Conservation (phyloP, 2,113 vertebrate species). For the Thymallus thymallus region DNA sequence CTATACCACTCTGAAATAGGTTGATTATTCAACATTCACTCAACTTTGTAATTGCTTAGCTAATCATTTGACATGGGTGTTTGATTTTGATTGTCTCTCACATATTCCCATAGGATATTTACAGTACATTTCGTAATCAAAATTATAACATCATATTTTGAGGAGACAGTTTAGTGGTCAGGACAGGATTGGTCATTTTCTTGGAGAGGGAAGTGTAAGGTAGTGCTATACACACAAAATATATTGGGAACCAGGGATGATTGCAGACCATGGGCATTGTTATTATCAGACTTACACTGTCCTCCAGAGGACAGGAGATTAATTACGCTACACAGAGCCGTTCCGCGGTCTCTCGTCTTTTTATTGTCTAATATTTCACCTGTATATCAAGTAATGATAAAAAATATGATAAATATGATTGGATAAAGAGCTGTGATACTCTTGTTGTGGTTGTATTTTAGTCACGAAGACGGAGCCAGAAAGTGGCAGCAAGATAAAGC, state of each 20-base stretch:
- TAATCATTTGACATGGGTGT: not conserved
- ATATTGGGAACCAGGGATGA: not conserved
- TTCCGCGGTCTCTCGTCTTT: not conserved
- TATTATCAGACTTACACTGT: constrained; percentile 42
- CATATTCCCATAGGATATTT: too few relatives aligned
- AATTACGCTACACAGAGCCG: not conserved
- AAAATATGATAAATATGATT: not conserved
- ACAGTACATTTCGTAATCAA: too few relatives aligned
- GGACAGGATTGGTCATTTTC: too few relatives aligned
- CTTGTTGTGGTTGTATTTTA: not conserved
- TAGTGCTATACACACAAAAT: not conserved
- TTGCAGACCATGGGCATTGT: not conserved
- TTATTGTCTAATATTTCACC: not conserved
- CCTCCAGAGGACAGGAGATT: constrained; percentile 47
- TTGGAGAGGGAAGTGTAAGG: too few relatives aligned
- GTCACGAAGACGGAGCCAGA: not conserved
- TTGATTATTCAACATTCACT: not conserved
- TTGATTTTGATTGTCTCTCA: too few relatives aligned
- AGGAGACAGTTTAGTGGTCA: too few relatives aligned
- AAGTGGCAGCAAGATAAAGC: not conserved
- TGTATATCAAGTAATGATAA: not conserved
- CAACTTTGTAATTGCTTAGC: not conserved
- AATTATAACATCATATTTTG: too few relatives aligned
- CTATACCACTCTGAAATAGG: not conserved
- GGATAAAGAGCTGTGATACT: not conserved